Percentiles rank a stretch among this genome's conserved stretches.
phyloP scores from a whole-genome alignment of 2,113 vertebrate genomes.

The Sitta europaea region DNA sequence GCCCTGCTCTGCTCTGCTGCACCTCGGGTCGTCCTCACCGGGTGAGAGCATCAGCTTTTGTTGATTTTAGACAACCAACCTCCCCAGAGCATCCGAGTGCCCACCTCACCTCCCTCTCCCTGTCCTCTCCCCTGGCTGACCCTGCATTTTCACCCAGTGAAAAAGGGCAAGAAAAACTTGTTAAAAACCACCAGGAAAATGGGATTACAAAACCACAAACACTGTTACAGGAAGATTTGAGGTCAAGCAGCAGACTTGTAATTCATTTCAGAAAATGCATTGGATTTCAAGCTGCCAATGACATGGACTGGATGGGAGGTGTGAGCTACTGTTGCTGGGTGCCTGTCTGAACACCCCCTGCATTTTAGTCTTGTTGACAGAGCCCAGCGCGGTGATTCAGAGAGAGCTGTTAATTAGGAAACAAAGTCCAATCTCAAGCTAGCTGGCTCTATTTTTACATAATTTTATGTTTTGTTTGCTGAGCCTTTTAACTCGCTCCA shows the following conservation, averaged over 20 bases:
- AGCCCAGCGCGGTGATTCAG: neutral
- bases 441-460: slow-evolving; percentile 6
- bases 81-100: accelerated
- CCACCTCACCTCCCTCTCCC: neutral
- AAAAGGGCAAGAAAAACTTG: neutral
- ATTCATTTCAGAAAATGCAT: neutral
- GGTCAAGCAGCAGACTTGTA: neutral
- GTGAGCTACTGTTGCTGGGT: slow-evolving; percentile 3
- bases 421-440: slow-evolving; percentile 29
- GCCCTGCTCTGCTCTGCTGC: neutral
- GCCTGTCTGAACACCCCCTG: slow-evolving; percentile 18
- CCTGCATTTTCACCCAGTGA: neutral
- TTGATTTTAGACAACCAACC: neutral
- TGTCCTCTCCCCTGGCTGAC: neutral
- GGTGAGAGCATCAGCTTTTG: accelerated
- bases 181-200: neutral
- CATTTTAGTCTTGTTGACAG: neutral
- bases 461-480: slow-evolving; percentile 30
- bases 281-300: neutral
- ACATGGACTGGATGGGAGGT: neutral
- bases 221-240: neutral
- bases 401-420: slow-evolving; percentile 43
- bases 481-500: neutral
- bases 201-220: neutral
- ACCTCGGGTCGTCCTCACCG: neutral